A percentile compares a stretch with the other conserved stretches of the same genome.
phyloP scores from a whole-genome alignment of 2,888 invertebrate genomes.

The Cyaniris semiargus region DNA sequence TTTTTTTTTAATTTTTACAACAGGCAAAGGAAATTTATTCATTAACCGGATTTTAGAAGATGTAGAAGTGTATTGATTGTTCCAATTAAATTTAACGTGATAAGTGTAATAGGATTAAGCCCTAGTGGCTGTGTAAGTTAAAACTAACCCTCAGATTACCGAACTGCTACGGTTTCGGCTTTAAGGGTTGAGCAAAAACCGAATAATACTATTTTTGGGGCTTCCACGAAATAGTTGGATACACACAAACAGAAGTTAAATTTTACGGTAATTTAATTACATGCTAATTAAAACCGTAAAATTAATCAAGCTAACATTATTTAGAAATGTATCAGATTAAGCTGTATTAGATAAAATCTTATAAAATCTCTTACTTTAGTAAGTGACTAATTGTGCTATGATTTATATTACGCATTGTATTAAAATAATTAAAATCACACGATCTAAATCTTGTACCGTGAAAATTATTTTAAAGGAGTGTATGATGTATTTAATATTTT shows the following conservation, averaged over 20 bases:
- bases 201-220: slow-evolving; percentile 48
- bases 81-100: slow-evolving; percentile 55
- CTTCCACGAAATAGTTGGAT: slow-evolving; percentile 47
- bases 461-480: neutral
- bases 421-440: neutral
- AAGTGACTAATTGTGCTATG: neutral
- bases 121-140: slow-evolving; percentile 45
- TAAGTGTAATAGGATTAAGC: slow-evolving; percentile 66
- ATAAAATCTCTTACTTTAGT: too few relatives aligned
- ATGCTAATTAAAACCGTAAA: neutral
- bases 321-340: neutral
- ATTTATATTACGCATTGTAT: too few relatives aligned
- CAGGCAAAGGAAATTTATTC: slow-evolving; percentile 14
- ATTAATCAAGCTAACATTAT: neutral
- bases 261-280: neutral
- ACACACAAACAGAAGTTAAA: neutral
- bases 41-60: slow-evolving; percentile 3
- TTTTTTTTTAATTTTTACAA: slow-evolving; percentile 65
- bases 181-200: slow-evolving; percentile 69
- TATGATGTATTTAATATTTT: neutral
- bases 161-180: slow-evolving; percentile 71
- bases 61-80: slow-evolving; percentile 40
- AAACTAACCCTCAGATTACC: slow-evolving; percentile 66
- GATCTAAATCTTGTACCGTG: neutral
- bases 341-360: neutral